Base-by-base conservation (phyloP, 2,888 invertebrate genomes). In the Cremastobaeus sp. region DNA sequence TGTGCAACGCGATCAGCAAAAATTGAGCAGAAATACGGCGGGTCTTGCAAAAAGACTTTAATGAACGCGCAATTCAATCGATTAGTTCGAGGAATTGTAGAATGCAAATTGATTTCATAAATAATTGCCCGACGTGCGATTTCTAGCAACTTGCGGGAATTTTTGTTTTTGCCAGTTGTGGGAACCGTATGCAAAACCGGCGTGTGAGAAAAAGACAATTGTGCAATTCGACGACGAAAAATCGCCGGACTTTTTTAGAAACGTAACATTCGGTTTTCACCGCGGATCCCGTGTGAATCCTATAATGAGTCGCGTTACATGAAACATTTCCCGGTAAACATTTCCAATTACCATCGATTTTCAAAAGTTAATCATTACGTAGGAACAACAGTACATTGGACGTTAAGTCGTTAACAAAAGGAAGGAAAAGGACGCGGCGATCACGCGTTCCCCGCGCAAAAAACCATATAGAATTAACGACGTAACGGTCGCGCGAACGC, bases 341-440 rank as follows among this genome's bases (percentile, higher is more conserved):
- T 54, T 52, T 45, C 14, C 69, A 69, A 54, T 69, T 60, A 54
- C 54, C 47, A 54, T 54, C 25, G 60, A 60, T 69, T 69, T 69
- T 69, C 69, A 34, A 50, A 62, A 54, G 20, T 57, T 69, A 69
- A 69, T 64, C 35, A 71, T 47, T 64, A 57, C 64, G 41, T 64
- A 57, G 32, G 45, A 60, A 47, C 69, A 60, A 60, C 69, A 60
- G 62, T 71, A 64, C 55, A 71, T 71, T 64, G 55, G 64, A 62
- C 62, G 62, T 62, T 62, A 70, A 39, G 55, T 62, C 11, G 62
- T 70, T 62, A 62, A 70, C 62, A 47, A 70, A 70, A 47, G 39
- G 34, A 47, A 41, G 60, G 11, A 65, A 28, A 57, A 32, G 57
- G 48, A 48, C 17, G n/a, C 21, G n/a, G 18, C 32, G 60, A 34